These are phyloP conservation scores for Apis laboriosa DNA, from an alignment of 1,140 invertebrate species.

Conservation along the genomic window DNA sequence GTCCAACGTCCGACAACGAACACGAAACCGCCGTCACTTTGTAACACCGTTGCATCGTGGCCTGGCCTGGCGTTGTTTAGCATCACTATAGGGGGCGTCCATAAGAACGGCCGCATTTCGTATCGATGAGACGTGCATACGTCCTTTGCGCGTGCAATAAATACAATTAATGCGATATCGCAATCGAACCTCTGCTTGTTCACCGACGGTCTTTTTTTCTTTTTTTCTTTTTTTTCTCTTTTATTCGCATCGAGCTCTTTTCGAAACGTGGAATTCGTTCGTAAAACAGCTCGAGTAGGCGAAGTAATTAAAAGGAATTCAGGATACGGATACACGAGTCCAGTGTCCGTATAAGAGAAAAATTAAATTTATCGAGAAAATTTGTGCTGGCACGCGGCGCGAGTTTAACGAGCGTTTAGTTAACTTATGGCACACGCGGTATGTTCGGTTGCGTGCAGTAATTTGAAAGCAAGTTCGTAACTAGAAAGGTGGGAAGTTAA, in stretches of 20 bases:
- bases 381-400: neutral
- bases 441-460: constrained; percentile 29
- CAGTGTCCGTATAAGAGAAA: neutral
- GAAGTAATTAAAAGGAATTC: neutral
- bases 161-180: constrained; percentile 56
- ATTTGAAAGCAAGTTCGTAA: constrained; percentile 28
- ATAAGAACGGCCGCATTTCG: constrained; percentile 46
- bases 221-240: neutral
- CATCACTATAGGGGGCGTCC: constrained; percentile 59
- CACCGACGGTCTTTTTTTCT: neutral
- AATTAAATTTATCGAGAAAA: neutral
- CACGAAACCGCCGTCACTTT: constrained; percentile 60
- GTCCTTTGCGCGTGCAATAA: constrained; percentile 52
- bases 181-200: constrained; percentile 51
- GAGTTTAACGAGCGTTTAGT: constrained; percentile 15
- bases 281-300: neutral
- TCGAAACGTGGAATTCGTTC: neutral
- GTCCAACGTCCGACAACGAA: constrained; percentile 63
- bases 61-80: constrained; percentile 63
- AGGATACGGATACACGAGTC: neutral
- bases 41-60: constrained; percentile 39
- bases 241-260: no score
- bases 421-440: constrained; percentile 22
- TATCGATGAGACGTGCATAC: constrained; percentile 10
- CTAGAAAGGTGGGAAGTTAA: constrained; percentile 33